Evolutionary conservation across 1,140 invertebrate genomes (phyloP).

Genomic region (Sweltsa coloradensis): DNA sequence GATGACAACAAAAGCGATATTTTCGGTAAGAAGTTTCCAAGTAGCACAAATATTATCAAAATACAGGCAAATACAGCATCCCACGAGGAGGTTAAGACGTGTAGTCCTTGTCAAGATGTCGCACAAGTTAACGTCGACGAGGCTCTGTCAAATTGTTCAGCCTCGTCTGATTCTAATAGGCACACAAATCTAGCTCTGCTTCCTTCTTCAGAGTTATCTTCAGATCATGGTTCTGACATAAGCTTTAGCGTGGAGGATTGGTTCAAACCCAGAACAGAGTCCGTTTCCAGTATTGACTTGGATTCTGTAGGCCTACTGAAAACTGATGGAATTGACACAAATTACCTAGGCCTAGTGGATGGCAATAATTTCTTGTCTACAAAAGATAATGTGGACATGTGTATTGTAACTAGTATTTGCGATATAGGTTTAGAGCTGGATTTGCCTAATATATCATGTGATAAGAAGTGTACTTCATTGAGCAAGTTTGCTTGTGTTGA

Average conservation of each 20-base stretch:
- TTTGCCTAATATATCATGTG: slow-evolving; percentile 4
- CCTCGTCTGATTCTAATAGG: neutral
- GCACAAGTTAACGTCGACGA: slow-evolving; percentile 20
- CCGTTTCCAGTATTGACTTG: slow-evolving; percentile 24
- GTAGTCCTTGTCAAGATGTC: too few relatives aligned
- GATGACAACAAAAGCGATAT: too few relatives aligned
- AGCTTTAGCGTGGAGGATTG: slow-evolving; percentile 29
- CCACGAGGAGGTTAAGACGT: too few relatives aligned
- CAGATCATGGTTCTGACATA: slow-evolving; percentile 5
- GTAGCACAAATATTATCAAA: slow-evolving; percentile 23
- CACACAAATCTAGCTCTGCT: slow-evolving; percentile 1
- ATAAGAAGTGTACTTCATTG: slow-evolving; percentile 1
- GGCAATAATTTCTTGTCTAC: slow-evolving; percentile 21
- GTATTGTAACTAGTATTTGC: slow-evolving; percentile 6
- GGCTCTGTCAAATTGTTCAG: slow-evolving; percentile 3
- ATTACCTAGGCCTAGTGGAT: slow-evolving; percentile 18
- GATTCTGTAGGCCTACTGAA: slow-evolving; percentile 18
- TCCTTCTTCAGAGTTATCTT: slow-evolving; percentile 5
- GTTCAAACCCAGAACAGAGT: slow-evolving; percentile 26
- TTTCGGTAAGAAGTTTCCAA: too few relatives aligned
- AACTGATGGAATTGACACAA: neutral
- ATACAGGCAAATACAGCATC: too few relatives aligned
- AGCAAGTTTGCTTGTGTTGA: neutral
- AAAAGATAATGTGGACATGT: slow-evolving; percentile 12
- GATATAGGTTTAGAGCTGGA: slow-evolving; percentile 8